Conservation (phyloP, 1,140 invertebrate species). For the Chrysoperla carnea region DNA sequence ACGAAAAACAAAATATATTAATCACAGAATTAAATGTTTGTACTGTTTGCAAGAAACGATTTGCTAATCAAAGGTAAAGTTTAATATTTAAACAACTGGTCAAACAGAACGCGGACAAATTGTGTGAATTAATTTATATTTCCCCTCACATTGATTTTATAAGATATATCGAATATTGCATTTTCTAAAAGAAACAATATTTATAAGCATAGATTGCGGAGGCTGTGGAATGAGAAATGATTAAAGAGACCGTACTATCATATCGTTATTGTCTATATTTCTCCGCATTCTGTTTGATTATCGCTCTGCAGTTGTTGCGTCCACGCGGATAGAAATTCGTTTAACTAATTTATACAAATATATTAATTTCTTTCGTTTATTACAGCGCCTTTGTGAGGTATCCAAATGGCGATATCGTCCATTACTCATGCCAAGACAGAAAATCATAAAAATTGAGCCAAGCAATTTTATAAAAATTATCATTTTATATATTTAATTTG, state of each 20-base stretch:
- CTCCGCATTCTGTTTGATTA: too few species aligned
- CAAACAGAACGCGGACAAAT: neutral
- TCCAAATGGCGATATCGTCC: conserved; percentile 81
- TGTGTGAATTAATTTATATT: neutral
- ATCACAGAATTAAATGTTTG: conserved; percentile 79
- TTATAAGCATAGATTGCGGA: too few species aligned
- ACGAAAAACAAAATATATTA: conserved; percentile 62
- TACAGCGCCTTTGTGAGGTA: conserved; percentile 77
- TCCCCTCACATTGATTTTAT: too few species aligned
- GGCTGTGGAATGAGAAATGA: too few species aligned
- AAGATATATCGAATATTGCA: too few species aligned
- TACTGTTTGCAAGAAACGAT: conserved; percentile 79
- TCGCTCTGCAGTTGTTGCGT: too few species aligned
- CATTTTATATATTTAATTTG: neutral
- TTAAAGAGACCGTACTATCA: too few species aligned
- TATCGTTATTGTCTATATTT: too few species aligned
- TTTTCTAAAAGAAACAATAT: too few species aligned
- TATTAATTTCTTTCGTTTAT: conserved; percentile 8
- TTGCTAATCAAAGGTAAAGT: conserved; percentile 67
- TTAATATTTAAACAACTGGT: conserved; percentile 3
- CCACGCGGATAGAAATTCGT: too few species aligned
- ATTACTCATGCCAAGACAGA: conserved; percentile 57
- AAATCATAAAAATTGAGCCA: conserved; percentile 5
- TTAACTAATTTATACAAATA: too few species aligned
- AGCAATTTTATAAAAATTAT: neutral